Base-by-base conservation (phyloP, 2,888 invertebrate species). In the Spodoptera littoralis region DNA sequence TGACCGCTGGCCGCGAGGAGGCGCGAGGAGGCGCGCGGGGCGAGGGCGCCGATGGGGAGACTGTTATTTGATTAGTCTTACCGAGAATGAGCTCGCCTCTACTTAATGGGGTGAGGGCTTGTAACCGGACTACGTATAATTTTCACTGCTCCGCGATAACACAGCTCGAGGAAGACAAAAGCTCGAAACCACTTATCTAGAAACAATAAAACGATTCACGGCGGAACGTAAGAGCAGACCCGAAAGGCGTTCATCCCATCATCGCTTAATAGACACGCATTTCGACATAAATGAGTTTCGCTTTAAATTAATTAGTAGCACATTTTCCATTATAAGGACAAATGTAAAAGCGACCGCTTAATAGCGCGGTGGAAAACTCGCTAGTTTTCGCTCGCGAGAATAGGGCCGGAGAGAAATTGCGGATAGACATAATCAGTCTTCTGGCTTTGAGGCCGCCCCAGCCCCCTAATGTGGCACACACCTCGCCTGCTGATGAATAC, bases 61-160 rank as follows among this genome's bases (percentile, higher is more conserved):
- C 92, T 91, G 94, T 95, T 95, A 95, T 95, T 95, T 95, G 95
- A 95, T 95, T 95, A 95, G 95, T 94, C 95, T 93, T 94, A 92
- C 94, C 91, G 94, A 94, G 95, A 95, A 95, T 94, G 95, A 95
- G 92, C 92, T 91, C 93, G 92, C 91, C 90, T 92, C 91, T 89
- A 90, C 91, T 93, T 93, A 93, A 93, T 93, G 91, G 94, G 93
- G 93, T 92, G 93, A 93, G 91, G 90, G 91, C 92, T 89, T 93
- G 93, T 93, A 93, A 94, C 92, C 88, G 89, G 92, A 93, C 90
- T 86, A 89, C 89, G 89, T 92, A 93, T 91, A 92, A 93, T 93
- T 93, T 92, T 89, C 88, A 89, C 87, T 81, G 83, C 80, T 80
- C 75, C 77, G 70, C 72, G 73, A 67, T 65, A 71, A 74, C 68